Evolutionary conservation across 2,888 invertebrate species (phyloP), one percentile per base, ranked within the genome.

Genomic region (Kryphioiulus occultus): DNA sequence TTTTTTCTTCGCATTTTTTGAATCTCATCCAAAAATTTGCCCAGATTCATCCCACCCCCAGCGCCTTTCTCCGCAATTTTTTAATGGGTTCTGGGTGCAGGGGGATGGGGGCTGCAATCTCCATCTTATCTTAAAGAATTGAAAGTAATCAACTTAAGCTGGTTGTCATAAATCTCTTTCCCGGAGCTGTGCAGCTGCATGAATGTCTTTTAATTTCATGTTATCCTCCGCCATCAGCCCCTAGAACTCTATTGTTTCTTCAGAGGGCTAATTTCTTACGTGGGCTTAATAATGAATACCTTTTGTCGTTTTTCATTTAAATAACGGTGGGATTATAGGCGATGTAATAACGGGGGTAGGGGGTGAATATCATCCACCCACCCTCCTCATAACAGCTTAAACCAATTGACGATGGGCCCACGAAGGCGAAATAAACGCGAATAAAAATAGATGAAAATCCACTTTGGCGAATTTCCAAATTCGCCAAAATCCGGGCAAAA

Each of bases 61-160:
- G 26, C 0, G 68, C 68, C 68, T 68, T 68, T 68, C 22, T 68
- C 26, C 68, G 68, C 26, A 26, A 68, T 68, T 68, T 68, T 68
- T 68, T 68, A 68, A 68, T 68, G 68, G 68, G n/a, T 68, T 68
- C n/a, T 59, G n/a, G 59, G 59, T 19, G 59, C n/a, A 59, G 17
- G 53, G 53, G 42, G n/a, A 68, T 68, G 12, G 68, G 9, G 26
- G 22, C 22, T 68, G 68, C 7, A 68, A 68, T 7, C 68, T 10
- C 68, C 68, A n/a, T 10, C 68, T 68, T 26, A 68, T 68, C 68
- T 68, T 68, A 9, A 68, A 68, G 68, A 68, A 68, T 68, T 68
- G 68, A 68, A 68, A 68, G 68, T 68, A 68, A 68, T 68, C 68
- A 68, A 68, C 68, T 68, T 68, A 68, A 68, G 68, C 68, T 68